Percentiles rank a stretch among this genome's conserved stretches.
Conservation (phyloP, 2,888 invertebrate species). For the Cynaeus angustus region DNA sequence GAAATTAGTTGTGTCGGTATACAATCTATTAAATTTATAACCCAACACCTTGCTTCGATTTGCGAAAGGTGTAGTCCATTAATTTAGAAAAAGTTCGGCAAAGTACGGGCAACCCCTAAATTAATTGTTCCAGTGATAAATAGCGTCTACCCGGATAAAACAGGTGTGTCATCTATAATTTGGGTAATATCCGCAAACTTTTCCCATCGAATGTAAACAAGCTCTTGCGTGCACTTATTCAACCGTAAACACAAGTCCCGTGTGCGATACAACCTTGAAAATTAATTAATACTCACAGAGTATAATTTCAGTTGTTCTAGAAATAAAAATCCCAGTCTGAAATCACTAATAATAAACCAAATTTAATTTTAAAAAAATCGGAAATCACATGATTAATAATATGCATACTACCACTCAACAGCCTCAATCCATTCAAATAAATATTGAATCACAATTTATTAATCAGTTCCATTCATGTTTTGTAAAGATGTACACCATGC, state of each 20-base stretch:
- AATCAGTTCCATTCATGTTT: not conserved
- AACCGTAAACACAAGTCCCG: slow-evolving; percentile 1
- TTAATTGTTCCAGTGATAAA: slow-evolving; percentile 19
- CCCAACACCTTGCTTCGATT: not conserved
- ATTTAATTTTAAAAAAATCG: slow-evolving; percentile 1
- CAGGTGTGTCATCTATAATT: slow-evolving; percentile 14
- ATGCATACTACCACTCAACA: slow-evolving; percentile 11
- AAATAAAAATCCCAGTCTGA: slow-evolving; percentile 2
- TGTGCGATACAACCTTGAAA: not conserved
- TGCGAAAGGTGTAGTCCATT: not conserved
- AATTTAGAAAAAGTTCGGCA: slow-evolving; percentile 3
- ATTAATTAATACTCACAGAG: not conserved
- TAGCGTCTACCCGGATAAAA: slow-evolving; percentile 7
- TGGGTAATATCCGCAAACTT: slow-evolving; percentile 8
- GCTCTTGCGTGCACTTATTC: slow-evolving; percentile 13
- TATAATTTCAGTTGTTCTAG: slow-evolving; percentile 4
- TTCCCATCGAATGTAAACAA: not conserved
- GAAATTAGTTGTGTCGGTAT: not conserved
- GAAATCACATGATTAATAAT: slow-evolving; percentile 2
- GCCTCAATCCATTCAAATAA: slow-evolving; percentile 12
- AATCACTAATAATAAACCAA: not conserved
- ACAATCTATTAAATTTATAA: slow-evolving; percentile 16
- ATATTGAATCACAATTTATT: slow-evolving; percentile 19
- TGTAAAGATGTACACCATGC: not conserved
- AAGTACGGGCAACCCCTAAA: not conserved